These are phyloP conservation scores for Aphelenchoides avenae DNA, from an alignment of 1,140 invertebrate species.

Conservation along the genomic window DNA sequence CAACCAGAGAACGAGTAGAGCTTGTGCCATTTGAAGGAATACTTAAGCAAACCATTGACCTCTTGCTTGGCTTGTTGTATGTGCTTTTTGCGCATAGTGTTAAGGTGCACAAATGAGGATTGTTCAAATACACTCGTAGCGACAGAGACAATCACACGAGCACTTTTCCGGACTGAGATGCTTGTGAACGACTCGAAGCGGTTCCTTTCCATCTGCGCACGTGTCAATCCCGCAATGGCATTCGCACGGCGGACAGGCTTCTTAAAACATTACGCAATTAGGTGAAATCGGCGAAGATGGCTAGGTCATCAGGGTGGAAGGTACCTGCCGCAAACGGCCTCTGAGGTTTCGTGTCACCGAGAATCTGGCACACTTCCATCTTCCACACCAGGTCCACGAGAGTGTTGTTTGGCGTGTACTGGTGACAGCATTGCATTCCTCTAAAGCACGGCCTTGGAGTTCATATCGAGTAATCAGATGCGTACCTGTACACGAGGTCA, in stretches of 20 bases:
- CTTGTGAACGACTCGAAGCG: conserved; percentile 50
- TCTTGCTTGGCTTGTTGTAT: no score
- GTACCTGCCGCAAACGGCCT: conserved; percentile 14
- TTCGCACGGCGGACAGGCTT: conserved; percentile 45
- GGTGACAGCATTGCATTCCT: conserved; percentile 57
- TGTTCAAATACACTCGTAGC: conserved; percentile 44
- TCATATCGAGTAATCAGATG: neutral
- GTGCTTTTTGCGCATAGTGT: no score
- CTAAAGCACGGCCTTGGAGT: conserved; percentile 18
- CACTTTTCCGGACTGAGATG: conserved; percentile 29
- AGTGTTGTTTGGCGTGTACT: conserved; percentile 46
- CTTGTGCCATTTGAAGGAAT: no score
- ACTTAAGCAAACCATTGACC: no score
- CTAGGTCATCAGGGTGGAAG: neutral
- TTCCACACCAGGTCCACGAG: conserved; percentile 56
- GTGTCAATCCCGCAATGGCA: conserved; percentile 54
- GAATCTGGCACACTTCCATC: conserved; percentile 53
- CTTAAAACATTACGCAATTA: conserved; percentile 14
- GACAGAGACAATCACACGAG: conserved; percentile 51
- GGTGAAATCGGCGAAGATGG: neutral
- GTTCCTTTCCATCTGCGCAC: conserved; percentile 49
- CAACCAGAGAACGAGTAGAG: no score
- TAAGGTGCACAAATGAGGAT: no score
- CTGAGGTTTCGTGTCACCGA: neutral
- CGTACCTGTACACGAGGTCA: conserved; percentile 45